Conservation (phyloP, 1,140 invertebrate genomes). For the Listronotus oregonensis region DNA sequence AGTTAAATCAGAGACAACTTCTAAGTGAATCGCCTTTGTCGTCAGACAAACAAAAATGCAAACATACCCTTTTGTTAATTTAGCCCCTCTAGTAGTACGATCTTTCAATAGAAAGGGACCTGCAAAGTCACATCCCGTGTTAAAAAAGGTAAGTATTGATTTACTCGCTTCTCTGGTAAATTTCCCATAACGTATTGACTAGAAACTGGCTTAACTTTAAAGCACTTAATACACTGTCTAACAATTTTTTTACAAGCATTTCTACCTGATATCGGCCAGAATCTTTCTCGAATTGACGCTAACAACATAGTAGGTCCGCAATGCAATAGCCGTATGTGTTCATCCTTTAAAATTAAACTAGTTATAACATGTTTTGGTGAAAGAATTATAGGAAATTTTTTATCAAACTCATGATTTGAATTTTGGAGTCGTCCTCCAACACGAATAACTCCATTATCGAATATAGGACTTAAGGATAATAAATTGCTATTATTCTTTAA, state of each 20-base stretch:
- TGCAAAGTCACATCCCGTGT: slow-evolving; percentile 8
- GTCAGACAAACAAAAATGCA: too few relatives aligned
- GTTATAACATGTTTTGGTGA: slow-evolving; percentile 41
- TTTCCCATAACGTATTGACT: slow-evolving; percentile 26
- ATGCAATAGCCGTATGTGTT: slow-evolving; percentile 44
- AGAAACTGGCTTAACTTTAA: slow-evolving; percentile 30
- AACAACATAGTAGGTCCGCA: slow-evolving; percentile 41
- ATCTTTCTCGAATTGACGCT: slow-evolving; percentile 25
- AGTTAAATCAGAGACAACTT: too few relatives aligned
- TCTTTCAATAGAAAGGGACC: too few relatives aligned
- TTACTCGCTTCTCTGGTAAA: slow-evolving; percentile 12
- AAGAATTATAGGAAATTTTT: slow-evolving; percentile 57
- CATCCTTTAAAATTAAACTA: slow-evolving; percentile 28
- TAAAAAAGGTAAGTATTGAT: slow-evolving; percentile 42
- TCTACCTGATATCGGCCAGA: slow-evolving; percentile 38
- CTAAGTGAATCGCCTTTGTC: too few relatives aligned
- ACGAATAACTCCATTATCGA: slow-evolving; percentile 51
- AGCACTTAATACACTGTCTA: slow-evolving; percentile 16
- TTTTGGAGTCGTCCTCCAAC: slow-evolving; percentile 52
- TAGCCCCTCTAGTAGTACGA: neutral
- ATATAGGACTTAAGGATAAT: slow-evolving; percentile 42
- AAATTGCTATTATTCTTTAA: slow-evolving; percentile 8
- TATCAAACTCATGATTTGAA: slow-evolving; percentile 41
- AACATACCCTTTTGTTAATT: neutral
- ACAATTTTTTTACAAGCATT: slow-evolving; percentile 11